These are phyloP conservation scores for Conistra vaccinii DNA, from an alignment of 2,888 invertebrate species.

Conservation along the genomic window DNA sequence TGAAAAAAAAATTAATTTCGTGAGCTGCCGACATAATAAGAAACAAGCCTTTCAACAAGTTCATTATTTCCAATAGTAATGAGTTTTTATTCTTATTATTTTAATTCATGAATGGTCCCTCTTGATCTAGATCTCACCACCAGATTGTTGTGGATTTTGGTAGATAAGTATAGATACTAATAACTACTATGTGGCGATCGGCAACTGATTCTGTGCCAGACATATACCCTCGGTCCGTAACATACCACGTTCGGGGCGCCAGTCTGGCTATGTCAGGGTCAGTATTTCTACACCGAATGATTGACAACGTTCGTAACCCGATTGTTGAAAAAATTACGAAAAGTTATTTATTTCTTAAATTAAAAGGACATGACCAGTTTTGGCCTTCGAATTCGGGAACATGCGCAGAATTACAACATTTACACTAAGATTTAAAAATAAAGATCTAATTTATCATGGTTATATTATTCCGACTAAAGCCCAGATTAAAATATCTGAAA, in stretches of 20 bases:
- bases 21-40: too few relatives aligned
- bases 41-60: background rate
- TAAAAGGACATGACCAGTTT: too few relatives aligned
- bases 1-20: background rate
- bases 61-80: background rate
- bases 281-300: slow-evolving; percentile 19
- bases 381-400: too few relatives aligned
- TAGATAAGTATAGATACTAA: too few relatives aligned
- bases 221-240: slow-evolving; percentile 26
- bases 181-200: slow-evolving; percentile 18
- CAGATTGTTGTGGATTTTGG: background rate
- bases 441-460: too few relatives aligned
- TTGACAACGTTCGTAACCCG: background rate
- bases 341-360: background rate
- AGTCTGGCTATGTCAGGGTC: slow-evolving; percentile 29
- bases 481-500: too few relatives aligned
- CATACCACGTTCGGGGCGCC: slow-evolving; percentile 36
- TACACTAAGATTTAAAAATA: too few relatives aligned
- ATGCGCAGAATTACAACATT: too few relatives aligned
- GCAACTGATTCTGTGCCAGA: slow-evolving; percentile 33
- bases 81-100: background rate
- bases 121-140: background rate
- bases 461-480: too few relatives aligned
- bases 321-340: background rate
- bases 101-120: too few relatives aligned